Evolutionary conservation across 1,140 invertebrate genomes (phyloP), one percentile per base, ranked within the genome.

Genomic region (Plectus sambesii): DNA sequence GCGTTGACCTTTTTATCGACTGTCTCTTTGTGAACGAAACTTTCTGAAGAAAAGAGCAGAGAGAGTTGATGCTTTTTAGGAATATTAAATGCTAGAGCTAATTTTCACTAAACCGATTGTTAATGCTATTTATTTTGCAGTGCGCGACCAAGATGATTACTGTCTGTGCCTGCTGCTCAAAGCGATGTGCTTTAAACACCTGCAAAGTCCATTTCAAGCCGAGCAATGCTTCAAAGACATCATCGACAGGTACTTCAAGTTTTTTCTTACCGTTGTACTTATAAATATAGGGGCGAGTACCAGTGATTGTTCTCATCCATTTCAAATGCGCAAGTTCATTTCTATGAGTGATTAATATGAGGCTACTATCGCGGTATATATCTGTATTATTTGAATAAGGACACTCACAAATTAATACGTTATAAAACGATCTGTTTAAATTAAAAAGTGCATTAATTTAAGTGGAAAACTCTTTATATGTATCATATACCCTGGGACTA

Each of bases 161-260:
- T 82, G 79, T 24, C 73, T 93, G 20, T 69, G 83, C 5, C 70
- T 82, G 5, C 72, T 89, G 37, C 65, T 93, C 24, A 84, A 85
- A 71, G 89, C 86, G 9, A 79, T 84, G 20, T 86, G 85, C 68
- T 73, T 86, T n/a, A 74, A 79, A 42, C 77, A 82, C 61, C 78
- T 85, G 76, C 76, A 77, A 38, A 78, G 79, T 61, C 75, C 77
- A 36, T 68, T 81, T 25, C 77, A 83, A 63, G 82, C 86, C 5
- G 78, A 87, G 53, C 78, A 84, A 59, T 83, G 80, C 67, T 78
- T 89, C 25, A 75, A 74, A 53, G 75, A 77, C 52, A 79, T 85
- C 17, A 60, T 74, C 23, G 56, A 62, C 42, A 69, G 68, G 75
- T 77, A 62, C 67, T 69, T 60, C 22, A 39, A 20, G 20, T 42